phyloP scores from a whole-genome alignment of 2,797 vertebrate species.

The Gymnothorax reevesii region DNA sequence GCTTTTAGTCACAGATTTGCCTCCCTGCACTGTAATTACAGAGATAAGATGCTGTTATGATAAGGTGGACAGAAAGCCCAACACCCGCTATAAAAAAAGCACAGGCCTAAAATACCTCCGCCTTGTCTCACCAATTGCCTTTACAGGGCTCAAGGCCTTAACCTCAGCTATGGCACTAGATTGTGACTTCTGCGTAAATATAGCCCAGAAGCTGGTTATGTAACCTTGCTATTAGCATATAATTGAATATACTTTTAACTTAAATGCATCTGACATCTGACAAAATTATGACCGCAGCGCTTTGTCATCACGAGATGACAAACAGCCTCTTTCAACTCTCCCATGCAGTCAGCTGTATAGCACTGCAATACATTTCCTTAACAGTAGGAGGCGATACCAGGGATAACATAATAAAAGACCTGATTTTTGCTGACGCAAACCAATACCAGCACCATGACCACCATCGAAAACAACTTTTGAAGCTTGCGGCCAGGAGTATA shows the following conservation, averaged over 20 bases:
- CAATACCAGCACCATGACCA: not conserved
- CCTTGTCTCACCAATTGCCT: not conserved
- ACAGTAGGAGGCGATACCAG: not conserved
- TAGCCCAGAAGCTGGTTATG: not conserved
- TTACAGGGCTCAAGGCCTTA: not conserved
- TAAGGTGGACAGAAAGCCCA: slow-evolving; percentile 1
- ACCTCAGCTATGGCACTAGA: not conserved
- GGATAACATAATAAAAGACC: not conserved
- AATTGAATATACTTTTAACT: not conserved
- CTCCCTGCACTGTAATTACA: not conserved
- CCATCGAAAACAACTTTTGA: not conserved
- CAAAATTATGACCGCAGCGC: not conserved
- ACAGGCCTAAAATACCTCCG: not conserved
- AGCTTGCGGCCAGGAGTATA: not conserved
- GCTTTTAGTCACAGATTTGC: not conserved
- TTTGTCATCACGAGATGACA: not conserved
- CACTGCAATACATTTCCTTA: not conserved
- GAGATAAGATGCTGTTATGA: slow-evolving; percentile 3
- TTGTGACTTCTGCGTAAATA: not conserved
- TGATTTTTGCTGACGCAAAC: not conserved
- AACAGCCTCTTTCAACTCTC: not conserved
- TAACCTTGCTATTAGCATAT: too few relatives aligned
- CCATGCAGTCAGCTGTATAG: not conserved
- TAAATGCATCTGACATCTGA: not conserved
- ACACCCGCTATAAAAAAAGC: not conserved